These are phyloP conservation scores for Sus cebifrons DNA, from an alignment of 2,797 vertebrate genomes.

Conservation along the genomic window DNA sequence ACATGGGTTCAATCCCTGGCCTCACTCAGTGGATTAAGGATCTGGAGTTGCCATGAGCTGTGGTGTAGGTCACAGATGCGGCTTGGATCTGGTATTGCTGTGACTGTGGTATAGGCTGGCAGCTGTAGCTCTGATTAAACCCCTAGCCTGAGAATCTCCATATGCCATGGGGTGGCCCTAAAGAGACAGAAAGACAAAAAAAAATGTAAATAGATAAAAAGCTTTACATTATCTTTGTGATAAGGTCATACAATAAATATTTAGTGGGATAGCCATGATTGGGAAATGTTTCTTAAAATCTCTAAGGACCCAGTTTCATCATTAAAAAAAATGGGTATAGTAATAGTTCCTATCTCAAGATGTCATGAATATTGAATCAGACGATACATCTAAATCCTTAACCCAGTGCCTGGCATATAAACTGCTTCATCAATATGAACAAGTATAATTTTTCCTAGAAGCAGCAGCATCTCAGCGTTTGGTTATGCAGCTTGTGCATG, in stretches of 20 bases:
- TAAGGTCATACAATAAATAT: conserved; percentile 2
- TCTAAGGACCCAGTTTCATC: background rate
- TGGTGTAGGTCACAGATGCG: too few relatives aligned
- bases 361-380: conserved; percentile 37
- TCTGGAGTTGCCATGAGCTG: too few relatives aligned
- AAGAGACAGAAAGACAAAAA: too few relatives aligned
- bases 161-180: too few relatives aligned
- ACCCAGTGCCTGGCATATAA: background rate
- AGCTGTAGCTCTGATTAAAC: too few relatives aligned
- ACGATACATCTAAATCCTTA: background rate
- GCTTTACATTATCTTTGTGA: conserved; percentile 5
- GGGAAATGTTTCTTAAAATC: conserved; percentile 12
- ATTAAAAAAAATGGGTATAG: conserved; percentile 25
- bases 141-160: too few relatives aligned
- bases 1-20: too few relatives aligned
- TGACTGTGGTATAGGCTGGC: too few relatives aligned
- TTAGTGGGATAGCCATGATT: conserved; percentile 17
- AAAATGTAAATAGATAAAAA: background rate
- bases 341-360: conserved; percentile 14
- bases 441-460: background rate
- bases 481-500: background rate
- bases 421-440: background rate
- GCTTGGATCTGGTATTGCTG: too few relatives aligned
- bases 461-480: background rate
- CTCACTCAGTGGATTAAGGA: too few relatives aligned